Evolutionary conservation across 2,888 invertebrate species (phyloP).

Genomic region (Torymus tubicola): DNA sequence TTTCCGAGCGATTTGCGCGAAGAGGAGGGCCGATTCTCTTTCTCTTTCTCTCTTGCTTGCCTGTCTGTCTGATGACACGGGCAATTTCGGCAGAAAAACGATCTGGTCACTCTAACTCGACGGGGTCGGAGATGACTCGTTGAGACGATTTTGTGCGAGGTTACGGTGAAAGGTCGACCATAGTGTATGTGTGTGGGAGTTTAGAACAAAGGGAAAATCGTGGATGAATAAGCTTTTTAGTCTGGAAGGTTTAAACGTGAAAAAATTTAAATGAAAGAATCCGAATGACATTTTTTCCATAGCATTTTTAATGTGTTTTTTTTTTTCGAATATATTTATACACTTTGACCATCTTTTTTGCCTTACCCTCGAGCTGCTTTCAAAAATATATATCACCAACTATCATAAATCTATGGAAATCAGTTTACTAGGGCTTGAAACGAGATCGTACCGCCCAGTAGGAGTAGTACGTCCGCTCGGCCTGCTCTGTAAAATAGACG

Average conservation of each 20-base stretch:
- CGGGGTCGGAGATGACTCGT: background rate
- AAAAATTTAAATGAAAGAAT: too few relatives aligned
- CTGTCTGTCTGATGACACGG: conserved; percentile 67
- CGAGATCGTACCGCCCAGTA: background rate
- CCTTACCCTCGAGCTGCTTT: background rate
- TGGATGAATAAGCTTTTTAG: too few relatives aligned
- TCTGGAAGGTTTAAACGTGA: too few relatives aligned
- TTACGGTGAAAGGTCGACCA: too few relatives aligned
- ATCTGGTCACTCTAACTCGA: conserved; percentile 65
- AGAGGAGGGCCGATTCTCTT: conserved; percentile 60
- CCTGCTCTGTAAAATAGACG: conserved; percentile 17
- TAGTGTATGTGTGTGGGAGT: too few relatives aligned
- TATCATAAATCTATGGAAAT: conserved; percentile 52
- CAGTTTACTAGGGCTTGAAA: conserved; percentile 42
- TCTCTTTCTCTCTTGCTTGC: conserved; percentile 9
- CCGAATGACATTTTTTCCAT: too few relatives aligned
- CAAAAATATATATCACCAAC: conserved; percentile 26
- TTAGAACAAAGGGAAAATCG: too few relatives aligned
- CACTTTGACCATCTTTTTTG: background rate
- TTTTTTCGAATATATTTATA: too few relatives aligned
- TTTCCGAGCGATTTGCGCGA: conserved; percentile 74
- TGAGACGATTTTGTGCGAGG: background rate
- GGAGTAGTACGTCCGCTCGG: background rate
- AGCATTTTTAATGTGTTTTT: too few relatives aligned
- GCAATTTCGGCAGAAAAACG: conserved; percentile 75